These are phyloP conservation scores for Ptychochromis oligacanthus DNA, from an alignment of 2,113 vertebrate genomes.

Conservation along the genomic window DNA sequence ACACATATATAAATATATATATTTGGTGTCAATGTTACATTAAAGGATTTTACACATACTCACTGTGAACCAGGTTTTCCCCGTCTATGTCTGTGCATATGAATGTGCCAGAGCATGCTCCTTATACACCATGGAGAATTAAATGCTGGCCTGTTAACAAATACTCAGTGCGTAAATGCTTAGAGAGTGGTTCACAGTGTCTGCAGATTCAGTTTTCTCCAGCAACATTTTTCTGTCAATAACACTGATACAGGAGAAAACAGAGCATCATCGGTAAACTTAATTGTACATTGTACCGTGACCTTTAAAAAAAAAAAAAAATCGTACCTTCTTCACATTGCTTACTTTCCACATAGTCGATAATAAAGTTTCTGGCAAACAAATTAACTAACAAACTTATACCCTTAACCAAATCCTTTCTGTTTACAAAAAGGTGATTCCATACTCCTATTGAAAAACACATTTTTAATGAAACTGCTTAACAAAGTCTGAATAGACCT, in stretches of 20 bases:
- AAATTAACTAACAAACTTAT: slow-evolving; percentile 4
- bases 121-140: background rate
- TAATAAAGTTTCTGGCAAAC: background rate
- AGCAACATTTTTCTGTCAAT: slow-evolving; percentile 2
- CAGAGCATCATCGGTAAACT: background rate
- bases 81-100: no score
- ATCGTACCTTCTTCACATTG: background rate
- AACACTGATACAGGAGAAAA: background rate
- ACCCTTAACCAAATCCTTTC: slow-evolving; percentile 15
- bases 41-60: no score
- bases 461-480: slow-evolving; percentile 13
- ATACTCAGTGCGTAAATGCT: background rate
- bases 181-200: background rate
- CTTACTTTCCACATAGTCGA: background rate
- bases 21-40: no score
- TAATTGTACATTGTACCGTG: background rate
- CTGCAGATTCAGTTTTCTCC: background rate
- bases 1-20: no score
- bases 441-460: slow-evolving; percentile 5
- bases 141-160: background rate
- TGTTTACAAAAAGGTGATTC: slow-evolving; percentile 5
- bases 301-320: background rate
- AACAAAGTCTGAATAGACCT: slow-evolving; percentile 32
- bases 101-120: no score
- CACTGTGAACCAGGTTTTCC: no score